Percentiles rank a stretch among this genome's conserved stretches.
phyloP scores from a whole-genome alignment of 2,113 vertebrate species.

The Heloderma charlesbogerti region DNA sequence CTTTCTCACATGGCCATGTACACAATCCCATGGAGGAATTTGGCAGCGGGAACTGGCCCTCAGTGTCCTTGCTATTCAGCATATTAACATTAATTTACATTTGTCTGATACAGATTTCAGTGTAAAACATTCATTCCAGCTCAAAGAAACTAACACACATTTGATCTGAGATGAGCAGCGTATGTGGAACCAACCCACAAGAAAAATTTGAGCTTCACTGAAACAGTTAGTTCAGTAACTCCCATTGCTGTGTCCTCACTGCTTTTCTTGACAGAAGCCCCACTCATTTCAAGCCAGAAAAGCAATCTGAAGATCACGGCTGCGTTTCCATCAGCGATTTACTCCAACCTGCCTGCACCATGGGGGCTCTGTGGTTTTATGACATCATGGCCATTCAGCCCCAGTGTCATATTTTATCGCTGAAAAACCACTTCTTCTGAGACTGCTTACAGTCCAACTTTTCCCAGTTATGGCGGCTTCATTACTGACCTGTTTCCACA shows the following conservation, averaged over 20 bases:
- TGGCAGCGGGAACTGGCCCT: neutral
- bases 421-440: too few species aligned
- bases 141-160: neutral
- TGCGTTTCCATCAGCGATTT: too few species aligned
- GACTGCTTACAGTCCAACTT: too few species aligned
- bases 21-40: neutral
- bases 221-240: neutral
- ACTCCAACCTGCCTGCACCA: too few species aligned
- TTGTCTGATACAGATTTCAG: neutral
- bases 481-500: too few species aligned
- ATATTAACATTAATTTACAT: neutral
- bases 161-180: neutral
- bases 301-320: constrained; percentile 5
- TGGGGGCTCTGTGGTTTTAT: too few species aligned
- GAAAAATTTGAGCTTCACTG: neutral
- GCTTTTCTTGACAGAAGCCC: neutral
- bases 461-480: too few species aligned
- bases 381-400: too few species aligned
- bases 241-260: neutral
- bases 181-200: neutral
- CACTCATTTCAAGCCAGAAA: constrained; percentile 3
- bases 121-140: neutral
- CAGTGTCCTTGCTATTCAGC: neutral
- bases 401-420: too few species aligned
- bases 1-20: neutral